Percentiles rank a stretch among this genome's conserved stretches.
phyloP scores from a whole-genome alignment of 1,140 invertebrate species.

The Penaeus vannamei region DNA sequence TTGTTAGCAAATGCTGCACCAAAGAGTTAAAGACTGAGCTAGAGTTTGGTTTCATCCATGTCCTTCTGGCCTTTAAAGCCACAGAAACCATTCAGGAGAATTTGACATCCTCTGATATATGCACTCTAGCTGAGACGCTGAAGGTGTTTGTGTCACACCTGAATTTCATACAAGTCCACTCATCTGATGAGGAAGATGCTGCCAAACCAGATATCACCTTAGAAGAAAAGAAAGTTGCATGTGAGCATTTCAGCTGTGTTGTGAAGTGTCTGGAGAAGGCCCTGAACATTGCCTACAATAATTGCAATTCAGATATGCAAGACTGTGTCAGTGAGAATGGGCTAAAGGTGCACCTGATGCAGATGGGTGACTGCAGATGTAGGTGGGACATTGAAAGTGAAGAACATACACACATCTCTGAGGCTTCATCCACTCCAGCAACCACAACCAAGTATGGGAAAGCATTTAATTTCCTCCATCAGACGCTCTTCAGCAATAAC shows the following conservation, averaged over 20 bases:
- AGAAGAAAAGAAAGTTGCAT: conserved; percentile 12
- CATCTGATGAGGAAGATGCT: conserved; percentile 49
- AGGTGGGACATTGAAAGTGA: background rate
- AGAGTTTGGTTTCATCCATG: conserved; percentile 46
- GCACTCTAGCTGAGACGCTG: conserved; percentile 35
- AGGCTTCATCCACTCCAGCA: background rate
- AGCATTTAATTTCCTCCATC: conserved; percentile 42
- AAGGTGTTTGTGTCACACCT: conserved; percentile 46
- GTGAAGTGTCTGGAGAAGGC: conserved; percentile 50
- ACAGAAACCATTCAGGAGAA: conserved; percentile 30
- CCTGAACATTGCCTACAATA: conserved; percentile 35
- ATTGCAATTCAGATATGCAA: background rate
- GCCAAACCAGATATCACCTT: background rate
- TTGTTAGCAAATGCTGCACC: conserved; percentile 27
- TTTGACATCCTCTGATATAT: conserved; percentile 40
- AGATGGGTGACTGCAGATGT: conserved; percentile 42
- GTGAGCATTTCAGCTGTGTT: conserved; percentile 45
- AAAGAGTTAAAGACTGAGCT: conserved; percentile 1
- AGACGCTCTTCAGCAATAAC: conserved; percentile 22
- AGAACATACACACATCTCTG: background rate
- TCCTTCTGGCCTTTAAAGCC: conserved; percentile 46
- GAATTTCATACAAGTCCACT: conserved; percentile 44
- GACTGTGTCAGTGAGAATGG: background rate
- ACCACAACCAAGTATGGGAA: conserved; percentile 31
- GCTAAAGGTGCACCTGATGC: conserved; percentile 25